Percentiles rank a stretch among this genome's conserved stretches.
Conservation (phyloP, 35 echinoderm and acorn worm genomes). For the Hemicentrotus pulcherrimus region DNA sequence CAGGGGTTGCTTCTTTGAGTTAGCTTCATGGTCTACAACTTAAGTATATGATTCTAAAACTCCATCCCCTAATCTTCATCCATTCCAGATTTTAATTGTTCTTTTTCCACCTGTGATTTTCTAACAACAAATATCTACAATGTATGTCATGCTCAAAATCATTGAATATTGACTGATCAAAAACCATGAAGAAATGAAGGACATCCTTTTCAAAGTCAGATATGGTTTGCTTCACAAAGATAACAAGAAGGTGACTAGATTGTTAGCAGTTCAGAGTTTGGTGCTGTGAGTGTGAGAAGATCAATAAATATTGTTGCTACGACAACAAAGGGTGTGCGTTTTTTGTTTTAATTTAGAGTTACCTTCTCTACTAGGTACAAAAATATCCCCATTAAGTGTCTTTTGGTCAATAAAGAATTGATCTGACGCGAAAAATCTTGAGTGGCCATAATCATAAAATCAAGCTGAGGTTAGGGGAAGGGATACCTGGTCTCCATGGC, state of each 20-base stretch:
- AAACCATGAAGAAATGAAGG: neutral
- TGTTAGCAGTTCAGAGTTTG: neutral
- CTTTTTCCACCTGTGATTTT: neutral
- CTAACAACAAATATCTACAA: neutral
- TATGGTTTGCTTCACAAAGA: neutral
- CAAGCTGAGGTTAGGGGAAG: neutral
- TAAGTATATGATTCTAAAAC: neutral
- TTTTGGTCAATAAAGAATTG: neutral
- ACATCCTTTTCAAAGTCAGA: neutral
- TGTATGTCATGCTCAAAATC: neutral
- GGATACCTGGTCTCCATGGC: neutral
- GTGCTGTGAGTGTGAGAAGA: neutral
- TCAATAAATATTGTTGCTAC: constrained; percentile 10
- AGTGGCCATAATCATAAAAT: neutral
- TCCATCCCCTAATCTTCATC: neutral
- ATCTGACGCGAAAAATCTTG: neutral
- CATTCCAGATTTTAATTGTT: neutral
- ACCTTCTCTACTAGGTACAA: neutral
- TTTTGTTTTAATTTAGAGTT: neutral
- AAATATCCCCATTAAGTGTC: neutral
- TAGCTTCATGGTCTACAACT: neutral
- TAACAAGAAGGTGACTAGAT: neutral
- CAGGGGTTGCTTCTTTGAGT: neutral
- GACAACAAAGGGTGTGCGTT: neutral
- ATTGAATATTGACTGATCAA: neutral